Evolutionary conservation across 1,140 invertebrate species (phyloP).

Genomic region (Hypothenemus hampei): DNA sequence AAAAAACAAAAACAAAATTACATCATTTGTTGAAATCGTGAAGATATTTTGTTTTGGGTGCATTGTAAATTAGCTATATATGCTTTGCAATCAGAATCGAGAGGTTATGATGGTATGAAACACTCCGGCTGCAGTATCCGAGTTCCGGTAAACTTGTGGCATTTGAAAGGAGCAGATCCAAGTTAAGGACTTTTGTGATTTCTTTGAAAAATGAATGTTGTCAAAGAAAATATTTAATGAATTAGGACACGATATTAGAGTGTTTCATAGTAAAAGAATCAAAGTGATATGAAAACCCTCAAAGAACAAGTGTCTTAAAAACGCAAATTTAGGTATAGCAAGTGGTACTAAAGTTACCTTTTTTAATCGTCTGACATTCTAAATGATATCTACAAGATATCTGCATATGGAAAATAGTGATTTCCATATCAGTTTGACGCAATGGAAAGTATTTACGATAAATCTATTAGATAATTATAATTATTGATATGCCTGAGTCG

Average conservation of each 20-base stretch:
- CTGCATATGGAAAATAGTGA: slow-evolving; percentile 99
- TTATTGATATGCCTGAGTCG: too few relatives aligned
- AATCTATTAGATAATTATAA: slow-evolving; percentile 97
- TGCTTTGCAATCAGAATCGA: too few relatives aligned
- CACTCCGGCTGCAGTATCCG: too few relatives aligned
- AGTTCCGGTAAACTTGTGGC: too few relatives aligned
- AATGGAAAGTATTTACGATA: slow-evolving; percentile 99
- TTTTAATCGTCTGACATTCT: slow-evolving; percentile 95
- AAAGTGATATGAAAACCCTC: slow-evolving; percentile 99
- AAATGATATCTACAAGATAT: slow-evolving; percentile 98
- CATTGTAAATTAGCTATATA: too few relatives aligned
- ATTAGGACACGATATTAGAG: slow-evolving; percentile 95
- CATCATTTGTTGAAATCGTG: too few relatives aligned
- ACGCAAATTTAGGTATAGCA: slow-evolving; percentile 98
- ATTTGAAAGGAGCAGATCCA: too few relatives aligned
- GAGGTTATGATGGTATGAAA: too few relatives aligned
- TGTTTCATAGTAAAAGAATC: slow-evolving; percentile 97
- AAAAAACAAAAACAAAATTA: too few relatives aligned
- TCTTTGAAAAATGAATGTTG: too few relatives aligned
- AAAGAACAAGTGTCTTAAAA: slow-evolving; percentile 99
- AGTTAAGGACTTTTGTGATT: too few relatives aligned
- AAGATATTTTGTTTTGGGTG: too few relatives aligned
- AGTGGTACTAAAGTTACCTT: slow-evolving; percentile 99
- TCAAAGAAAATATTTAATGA: slow-evolving; percentile 99
- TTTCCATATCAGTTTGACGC: slow-evolving; percentile 98